phyloP scores from a whole-genome alignment of 2,113 vertebrate species.

The Hyperopisus bebe region DNA sequence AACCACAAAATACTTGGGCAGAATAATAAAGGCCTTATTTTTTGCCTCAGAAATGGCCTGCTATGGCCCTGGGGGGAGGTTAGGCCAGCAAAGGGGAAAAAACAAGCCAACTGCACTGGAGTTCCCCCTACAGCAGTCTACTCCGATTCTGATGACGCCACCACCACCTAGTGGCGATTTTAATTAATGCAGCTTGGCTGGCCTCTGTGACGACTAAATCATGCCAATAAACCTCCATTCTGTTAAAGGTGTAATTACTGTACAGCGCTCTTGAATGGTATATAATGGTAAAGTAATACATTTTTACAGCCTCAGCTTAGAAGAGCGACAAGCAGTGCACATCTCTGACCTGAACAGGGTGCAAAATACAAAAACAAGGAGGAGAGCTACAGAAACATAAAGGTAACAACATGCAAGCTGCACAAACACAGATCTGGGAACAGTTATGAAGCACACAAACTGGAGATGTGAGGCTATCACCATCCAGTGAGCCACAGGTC shows the following conservation, averaged over 20 bases:
- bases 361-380: background rate
- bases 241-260: background rate
- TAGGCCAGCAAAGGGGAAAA: background rate
- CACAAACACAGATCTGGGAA: background rate
- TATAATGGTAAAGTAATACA: background rate
- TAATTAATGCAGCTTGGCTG: background rate
- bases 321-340: background rate
- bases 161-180: slow-evolving; percentile 41
- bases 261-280: background rate
- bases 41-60: background rate
- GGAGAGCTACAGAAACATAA: background rate
- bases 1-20: background rate
- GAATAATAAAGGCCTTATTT: background rate
- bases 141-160: background rate
- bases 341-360: background rate
- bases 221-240: background rate
- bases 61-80: background rate
- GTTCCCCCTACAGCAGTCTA: background rate
- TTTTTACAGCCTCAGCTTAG: background rate
- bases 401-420: background rate
- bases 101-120: background rate
- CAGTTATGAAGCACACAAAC: background rate
- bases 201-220: background rate
- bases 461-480: background rate
- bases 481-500: background rate